Evolutionary conservation across 2,113 vertebrate genomes (phyloP), one percentile per base, ranked within the genome.

Genomic region (Phoxinus phoxinus): DNA sequence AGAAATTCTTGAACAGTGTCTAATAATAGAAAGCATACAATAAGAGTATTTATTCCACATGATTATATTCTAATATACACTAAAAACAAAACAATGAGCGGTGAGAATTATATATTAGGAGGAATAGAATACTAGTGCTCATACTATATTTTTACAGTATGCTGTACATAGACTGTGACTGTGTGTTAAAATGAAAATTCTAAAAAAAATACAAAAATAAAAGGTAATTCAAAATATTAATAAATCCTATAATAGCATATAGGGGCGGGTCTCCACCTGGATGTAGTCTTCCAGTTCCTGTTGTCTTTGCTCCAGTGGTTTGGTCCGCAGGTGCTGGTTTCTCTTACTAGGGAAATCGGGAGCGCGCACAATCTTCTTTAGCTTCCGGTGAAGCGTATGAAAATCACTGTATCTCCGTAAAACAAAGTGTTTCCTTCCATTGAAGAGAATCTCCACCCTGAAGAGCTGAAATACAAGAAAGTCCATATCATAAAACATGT

Each of bases 261-360:
- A 53, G 4, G 15, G 15, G 5, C 5, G 17, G 17, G 19, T 19
- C 32, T 53, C 11, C 21, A 98, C 98, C 96, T 92, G 96, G 19
- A 99, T 90, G 79, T 99, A 99, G 15, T 95, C 91, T 84, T 99
- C 97, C 88, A 99, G 92, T 83, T 96, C 96, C 88, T 96, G 97
- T 15, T 92, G 94, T 58, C 97, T 95, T 93, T 98, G 97, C 91
- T 98, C 96, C 92, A 94, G 53, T 3, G 93, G 96, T 90, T 96
- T 97, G 63, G 93, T 94, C 90, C 97, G 94, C 93, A 98, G 95
- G 86, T 96, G 95, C 41, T 94, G 95, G 85, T 95, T 95, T 0
- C 93, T 96, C 90, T 97, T 97, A 0, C 94, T 94, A 0, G 98
- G 98, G 61, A 99, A 97, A 72, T 97, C 95, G 0, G 98, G 98